A percentile compares a stretch with the other conserved stretches of the same genome.
Evolutionary conservation across 2,797 vertebrate genomes (phyloP).

Genomic region (Kryptopterus vitreolus): DNA sequence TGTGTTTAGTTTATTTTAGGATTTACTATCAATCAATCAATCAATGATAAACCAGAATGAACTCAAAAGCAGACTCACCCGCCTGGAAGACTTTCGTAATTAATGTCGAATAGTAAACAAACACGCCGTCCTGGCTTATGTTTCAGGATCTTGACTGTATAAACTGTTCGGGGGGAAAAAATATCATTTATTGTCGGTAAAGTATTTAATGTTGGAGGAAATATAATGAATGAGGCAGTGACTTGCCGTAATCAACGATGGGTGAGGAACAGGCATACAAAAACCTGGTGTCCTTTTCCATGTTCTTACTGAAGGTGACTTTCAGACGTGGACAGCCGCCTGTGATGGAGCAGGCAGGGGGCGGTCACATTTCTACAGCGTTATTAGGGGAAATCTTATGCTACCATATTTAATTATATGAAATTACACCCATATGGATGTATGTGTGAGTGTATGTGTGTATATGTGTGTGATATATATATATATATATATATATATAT

Average conservation of each 20-base stretch:
- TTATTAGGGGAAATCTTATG: background rate
- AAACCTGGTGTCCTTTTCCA: slow-evolving; percentile 38
- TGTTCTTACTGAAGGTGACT: slow-evolving; percentile 60
- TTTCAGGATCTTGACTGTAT: slow-evolving; percentile 57
- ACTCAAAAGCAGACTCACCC: slow-evolving; percentile 52
- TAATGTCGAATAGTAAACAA: slow-evolving; percentile 59
- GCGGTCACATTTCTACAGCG: background rate
- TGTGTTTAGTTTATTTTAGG: too few species aligned
- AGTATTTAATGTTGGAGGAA: background rate
- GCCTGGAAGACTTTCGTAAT: slow-evolving; percentile 62
- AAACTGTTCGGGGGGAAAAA: slow-evolving; percentile 60
- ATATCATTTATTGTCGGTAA: background rate
- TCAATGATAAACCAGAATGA: background rate
- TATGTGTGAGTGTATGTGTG: too few species aligned
- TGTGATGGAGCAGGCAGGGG: slow-evolving; percentile 35
- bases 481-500: too few species aligned
- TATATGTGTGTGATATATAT: too few species aligned
- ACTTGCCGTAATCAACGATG: slow-evolving; percentile 66
- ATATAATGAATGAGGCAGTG: background rate
- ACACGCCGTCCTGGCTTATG: slow-evolving; percentile 62
- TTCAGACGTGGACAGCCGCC: slow-evolving; percentile 66
- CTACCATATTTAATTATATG: too few species aligned
- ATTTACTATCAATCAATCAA: too few species aligned
- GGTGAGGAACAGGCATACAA: slow-evolving; percentile 62
- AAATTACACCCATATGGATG: too few species aligned